A percentile compares a stretch with the other conserved stretches of the same genome.
Conservation (phyloP, 2,888 invertebrate species). For the Lottia scabra region DNA sequence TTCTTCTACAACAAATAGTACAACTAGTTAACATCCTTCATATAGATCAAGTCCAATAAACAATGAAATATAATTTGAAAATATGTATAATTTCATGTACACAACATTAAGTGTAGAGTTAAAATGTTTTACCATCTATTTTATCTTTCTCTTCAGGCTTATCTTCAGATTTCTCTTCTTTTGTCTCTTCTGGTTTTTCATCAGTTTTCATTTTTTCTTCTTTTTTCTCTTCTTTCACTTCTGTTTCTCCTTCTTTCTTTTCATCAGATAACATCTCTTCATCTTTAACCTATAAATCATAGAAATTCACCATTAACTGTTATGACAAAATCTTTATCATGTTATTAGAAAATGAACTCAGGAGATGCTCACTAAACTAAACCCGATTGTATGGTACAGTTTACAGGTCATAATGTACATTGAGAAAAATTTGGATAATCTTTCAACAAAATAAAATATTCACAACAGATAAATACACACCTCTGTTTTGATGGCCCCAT, state of each 20-base stretch:
- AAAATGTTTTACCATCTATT: background rate
- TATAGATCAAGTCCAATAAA: background rate
- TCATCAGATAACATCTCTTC: slow-evolving; percentile 27
- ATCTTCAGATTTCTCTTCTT: slow-evolving; percentile 34
- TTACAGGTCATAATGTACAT: no score
- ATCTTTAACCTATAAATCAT: slow-evolving; percentile 10
- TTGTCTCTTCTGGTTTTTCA: slow-evolving; percentile 27
- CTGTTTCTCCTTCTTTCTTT: slow-evolving; percentile 19
- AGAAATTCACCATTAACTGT: no score
- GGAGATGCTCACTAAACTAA: no score
- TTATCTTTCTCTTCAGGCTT: slow-evolving; percentile 43
- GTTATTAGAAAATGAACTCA: no score
- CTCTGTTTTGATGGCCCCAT: slow-evolving; percentile 16
- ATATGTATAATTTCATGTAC: no score
- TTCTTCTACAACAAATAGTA: background rate
- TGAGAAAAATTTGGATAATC: no score
- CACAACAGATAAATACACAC: no score
- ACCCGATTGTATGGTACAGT: no score
- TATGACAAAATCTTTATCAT: no score
- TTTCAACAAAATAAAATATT: no score
- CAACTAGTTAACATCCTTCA: background rate
- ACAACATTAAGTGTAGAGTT: background rate
- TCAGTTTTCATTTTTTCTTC: slow-evolving; percentile 23
- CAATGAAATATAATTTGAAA: no score
- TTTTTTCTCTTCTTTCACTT: slow-evolving; percentile 15